A percentile compares a stretch with the other conserved stretches of the same genome.
Conservation (phyloP, 35 echinoderm and acorn worm genomes). For the Heliocidaris erythrogramma region DNA sequence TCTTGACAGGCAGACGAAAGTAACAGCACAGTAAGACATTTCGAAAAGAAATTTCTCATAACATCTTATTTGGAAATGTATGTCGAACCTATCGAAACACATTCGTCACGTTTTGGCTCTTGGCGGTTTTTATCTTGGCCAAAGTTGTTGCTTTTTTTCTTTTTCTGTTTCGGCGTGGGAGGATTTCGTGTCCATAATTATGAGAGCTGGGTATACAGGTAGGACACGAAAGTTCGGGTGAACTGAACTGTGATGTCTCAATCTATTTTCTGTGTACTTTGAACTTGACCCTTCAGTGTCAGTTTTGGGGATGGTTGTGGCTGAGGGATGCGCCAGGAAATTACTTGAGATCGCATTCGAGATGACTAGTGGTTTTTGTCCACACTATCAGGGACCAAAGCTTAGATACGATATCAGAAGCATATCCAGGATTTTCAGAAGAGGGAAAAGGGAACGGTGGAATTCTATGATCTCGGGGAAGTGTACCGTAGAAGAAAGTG, state of each 20-base stretch:
- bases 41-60: not conserved
- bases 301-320: not conserved
- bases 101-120: not conserved
- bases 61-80: not conserved
- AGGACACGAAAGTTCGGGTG: too few relatives aligned
- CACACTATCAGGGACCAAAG: too few relatives aligned
- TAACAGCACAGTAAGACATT: not conserved
- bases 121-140: not conserved
- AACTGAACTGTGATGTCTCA: not conserved
- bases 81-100: not conserved
- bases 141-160: too few relatives aligned
- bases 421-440: too few relatives aligned
- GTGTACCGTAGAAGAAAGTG: too few relatives aligned
- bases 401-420: too few relatives aligned
- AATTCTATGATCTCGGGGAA: not conserved
- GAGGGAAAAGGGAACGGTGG: too few relatives aligned
- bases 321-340: not conserved
- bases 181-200: too few relatives aligned
- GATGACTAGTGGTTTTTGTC: not conserved
- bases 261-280: not conserved
- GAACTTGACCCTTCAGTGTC: not conserved
- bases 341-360: not conserved
- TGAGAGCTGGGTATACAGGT: too few relatives aligned
- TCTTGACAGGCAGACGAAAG: not conserved
- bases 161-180: too few relatives aligned